These are phyloP conservation scores for Leucoptera coffeella DNA, from an alignment of 2,888 invertebrate genomes.

Conservation along the genomic window DNA sequence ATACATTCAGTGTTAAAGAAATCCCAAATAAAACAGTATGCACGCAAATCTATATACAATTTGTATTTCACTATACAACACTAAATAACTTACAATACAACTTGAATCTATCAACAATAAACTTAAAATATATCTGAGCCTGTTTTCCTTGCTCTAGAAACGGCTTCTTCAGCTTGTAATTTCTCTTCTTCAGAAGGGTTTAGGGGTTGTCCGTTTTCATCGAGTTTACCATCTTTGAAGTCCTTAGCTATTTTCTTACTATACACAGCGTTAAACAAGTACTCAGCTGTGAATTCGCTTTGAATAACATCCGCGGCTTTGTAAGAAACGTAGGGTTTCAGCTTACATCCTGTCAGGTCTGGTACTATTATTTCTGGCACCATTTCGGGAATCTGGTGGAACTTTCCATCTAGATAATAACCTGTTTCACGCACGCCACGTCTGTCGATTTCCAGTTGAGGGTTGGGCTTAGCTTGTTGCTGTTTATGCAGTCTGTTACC, in stretches of 20 bases:
- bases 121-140: constrained; percentile 71
- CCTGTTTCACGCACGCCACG: constrained; percentile 67
- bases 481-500: constrained; percentile 63
- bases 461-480: constrained; percentile 50
- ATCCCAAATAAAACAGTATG: too few relatives aligned
- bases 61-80: too few relatives aligned
- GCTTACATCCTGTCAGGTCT: constrained; percentile 70
- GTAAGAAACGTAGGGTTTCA: constrained; percentile 95
- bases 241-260: constrained; percentile 72
- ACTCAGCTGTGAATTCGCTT: constrained; percentile 75
- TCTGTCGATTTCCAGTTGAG: constrained; percentile 61
- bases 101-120: neutral
- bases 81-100: too few relatives aligned
- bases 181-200: constrained; percentile 70
- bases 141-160: constrained; percentile 61
- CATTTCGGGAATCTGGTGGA: constrained; percentile 72
- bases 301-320: constrained; percentile 68
- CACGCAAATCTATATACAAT: too few relatives aligned
- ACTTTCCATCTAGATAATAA: constrained; percentile 46
- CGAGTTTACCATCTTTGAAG: constrained; percentile 63
- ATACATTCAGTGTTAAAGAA: too few relatives aligned
- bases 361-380: constrained; percentile 91
- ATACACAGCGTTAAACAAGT: constrained; percentile 78
- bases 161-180: constrained; percentile 67
- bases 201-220: constrained; percentile 59